phyloP scores from a whole-genome alignment of 2,113 vertebrate species.

The Gymnogyps californianus region DNA sequence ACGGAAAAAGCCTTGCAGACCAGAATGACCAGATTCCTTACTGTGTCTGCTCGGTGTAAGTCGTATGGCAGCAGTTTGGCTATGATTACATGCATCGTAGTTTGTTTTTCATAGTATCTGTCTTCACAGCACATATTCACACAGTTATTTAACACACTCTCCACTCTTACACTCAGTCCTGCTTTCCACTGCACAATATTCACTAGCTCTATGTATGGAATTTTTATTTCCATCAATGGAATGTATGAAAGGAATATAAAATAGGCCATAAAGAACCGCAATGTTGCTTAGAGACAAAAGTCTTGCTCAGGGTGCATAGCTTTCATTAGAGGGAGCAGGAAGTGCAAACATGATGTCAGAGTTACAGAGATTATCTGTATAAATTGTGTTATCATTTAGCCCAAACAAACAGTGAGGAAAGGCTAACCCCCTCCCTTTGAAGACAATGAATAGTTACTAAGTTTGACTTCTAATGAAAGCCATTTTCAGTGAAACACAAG shows the following conservation, averaged over 20 bases:
- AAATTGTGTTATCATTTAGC: constrained; percentile 44
- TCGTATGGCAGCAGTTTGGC: not conserved
- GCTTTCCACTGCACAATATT: not conserved
- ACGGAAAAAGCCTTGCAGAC: not conserved
- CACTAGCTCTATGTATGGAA: not conserved
- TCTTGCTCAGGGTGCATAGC: not conserved
- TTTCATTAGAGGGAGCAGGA: constrained; percentile 31
- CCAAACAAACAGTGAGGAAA: constrained; percentile 35
- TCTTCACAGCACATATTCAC: not conserved
- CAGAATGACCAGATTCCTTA: not conserved
- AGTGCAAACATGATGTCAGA: constrained; percentile 27
- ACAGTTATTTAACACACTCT: not conserved
- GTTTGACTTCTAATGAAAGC: constrained; percentile 16
- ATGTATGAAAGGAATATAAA: constrained; percentile 19
- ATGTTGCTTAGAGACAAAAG: not conserved
- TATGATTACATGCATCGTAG: not conserved
- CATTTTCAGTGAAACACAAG: constrained; percentile 2
- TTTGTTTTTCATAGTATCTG: not conserved
- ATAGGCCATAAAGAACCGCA: not conserved
- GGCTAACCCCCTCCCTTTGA: not conserved
- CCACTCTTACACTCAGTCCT: not conserved
- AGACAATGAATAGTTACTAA: not conserved
- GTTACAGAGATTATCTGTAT: not conserved
- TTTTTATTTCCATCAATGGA: constrained; percentile 21
- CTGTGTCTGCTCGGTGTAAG: not conserved